These are phyloP conservation scores for Allochrocebus solatus DNA, from an alignment of 2,797 vertebrate species.

Conservation along the genomic window DNA sequence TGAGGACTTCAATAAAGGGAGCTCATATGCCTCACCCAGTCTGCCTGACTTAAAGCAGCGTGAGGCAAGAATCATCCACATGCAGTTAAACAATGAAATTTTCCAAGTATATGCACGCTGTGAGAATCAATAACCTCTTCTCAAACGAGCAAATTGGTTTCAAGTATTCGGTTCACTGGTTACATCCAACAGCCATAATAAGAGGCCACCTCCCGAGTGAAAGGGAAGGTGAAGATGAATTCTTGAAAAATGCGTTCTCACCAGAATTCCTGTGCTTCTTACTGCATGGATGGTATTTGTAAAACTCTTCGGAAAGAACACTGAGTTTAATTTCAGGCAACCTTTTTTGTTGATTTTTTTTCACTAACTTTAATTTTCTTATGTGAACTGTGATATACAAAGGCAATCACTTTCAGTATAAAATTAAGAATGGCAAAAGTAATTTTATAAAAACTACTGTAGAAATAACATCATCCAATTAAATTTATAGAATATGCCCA, in stretches of 20 bases:
- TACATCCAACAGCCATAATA: conserved; percentile 32
- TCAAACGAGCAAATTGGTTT: conserved; percentile 69
- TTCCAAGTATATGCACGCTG: conserved; percentile 17
- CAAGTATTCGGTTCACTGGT: conserved; percentile 54
- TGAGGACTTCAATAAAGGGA: not conserved
- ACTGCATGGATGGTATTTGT: conserved; percentile 7
- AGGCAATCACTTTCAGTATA: conserved; percentile 33
- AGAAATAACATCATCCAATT: not conserved
- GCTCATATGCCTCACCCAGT: not conserved
- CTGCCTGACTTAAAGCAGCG: not conserved
- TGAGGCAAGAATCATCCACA: conserved; percentile 15
- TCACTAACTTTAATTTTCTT: conserved; percentile 65
- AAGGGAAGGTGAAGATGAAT: not conserved
- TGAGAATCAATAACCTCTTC: conserved; percentile 69
- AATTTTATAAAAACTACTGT: not conserved
- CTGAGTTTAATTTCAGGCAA: conserved; percentile 55
- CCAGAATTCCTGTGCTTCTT: conserved; percentile 17
- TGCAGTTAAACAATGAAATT: conserved; percentile 58
- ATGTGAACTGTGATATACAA: conserved; percentile 22
- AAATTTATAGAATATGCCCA: not conserved
- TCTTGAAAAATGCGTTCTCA: conserved; percentile 56
- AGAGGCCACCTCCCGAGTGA: conserved; percentile 48
- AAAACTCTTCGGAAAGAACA: conserved; percentile 46
- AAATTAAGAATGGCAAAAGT: not conserved
- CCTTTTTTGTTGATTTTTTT: not conserved